These are phyloP conservation scores for Eupithecia inturbata DNA, from an alignment of 2,888 invertebrate genomes.

Conservation along the genomic window DNA sequence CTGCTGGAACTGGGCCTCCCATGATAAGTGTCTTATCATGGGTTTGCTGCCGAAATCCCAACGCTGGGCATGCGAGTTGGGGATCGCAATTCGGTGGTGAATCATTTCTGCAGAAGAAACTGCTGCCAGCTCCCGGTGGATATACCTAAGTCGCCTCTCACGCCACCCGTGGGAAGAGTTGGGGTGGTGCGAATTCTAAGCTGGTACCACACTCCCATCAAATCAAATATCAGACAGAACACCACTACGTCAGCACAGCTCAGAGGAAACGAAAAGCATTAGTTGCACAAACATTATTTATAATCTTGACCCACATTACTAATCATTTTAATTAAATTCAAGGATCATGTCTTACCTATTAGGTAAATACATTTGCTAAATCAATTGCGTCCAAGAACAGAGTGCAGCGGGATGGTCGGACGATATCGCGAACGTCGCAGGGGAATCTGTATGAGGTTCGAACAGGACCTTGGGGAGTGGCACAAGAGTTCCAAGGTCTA, in stretches of 20 bases:
- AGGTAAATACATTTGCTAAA: background rate
- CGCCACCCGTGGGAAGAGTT: background rate
- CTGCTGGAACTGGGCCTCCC: too few relatives aligned
- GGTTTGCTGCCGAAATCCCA: too few relatives aligned
- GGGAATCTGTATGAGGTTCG: too few relatives aligned
- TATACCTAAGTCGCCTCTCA: too few relatives aligned
- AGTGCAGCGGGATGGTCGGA: background rate
- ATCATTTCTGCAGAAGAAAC: too few relatives aligned
- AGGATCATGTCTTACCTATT: background rate
- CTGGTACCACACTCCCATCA: background rate
- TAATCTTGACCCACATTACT: slow-evolving; percentile 20
- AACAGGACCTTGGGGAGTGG: too few relatives aligned
- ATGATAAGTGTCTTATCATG: too few relatives aligned
- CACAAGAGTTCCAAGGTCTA: too few relatives aligned
- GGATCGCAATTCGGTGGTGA: too few relatives aligned
- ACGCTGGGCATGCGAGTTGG: too few relatives aligned
- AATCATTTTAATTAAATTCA: slow-evolving; percentile 20
- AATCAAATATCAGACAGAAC: background rate
- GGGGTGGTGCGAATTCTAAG: background rate
- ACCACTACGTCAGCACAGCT: background rate
- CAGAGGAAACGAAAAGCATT: slow-evolving; percentile 6
- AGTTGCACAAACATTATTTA: slow-evolving; percentile 16
- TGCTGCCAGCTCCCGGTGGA: too few relatives aligned
- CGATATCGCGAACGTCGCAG: too few relatives aligned
- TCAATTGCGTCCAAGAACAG: background rate